phyloP scores from a whole-genome alignment of 2,888 invertebrate genomes.

The Eurois occulta region DNA sequence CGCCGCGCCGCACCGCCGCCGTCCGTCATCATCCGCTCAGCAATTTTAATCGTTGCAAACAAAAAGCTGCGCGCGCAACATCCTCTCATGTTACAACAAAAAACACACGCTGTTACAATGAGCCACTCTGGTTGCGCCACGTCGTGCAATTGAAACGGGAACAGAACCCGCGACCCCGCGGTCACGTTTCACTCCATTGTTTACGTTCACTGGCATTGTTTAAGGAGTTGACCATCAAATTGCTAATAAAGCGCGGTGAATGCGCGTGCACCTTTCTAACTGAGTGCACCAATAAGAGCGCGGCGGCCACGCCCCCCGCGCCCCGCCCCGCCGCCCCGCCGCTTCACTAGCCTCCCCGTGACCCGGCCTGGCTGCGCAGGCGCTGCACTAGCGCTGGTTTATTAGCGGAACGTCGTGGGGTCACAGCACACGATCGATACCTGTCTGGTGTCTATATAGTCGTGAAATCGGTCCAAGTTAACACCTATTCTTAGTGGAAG shows the following conservation, averaged over 20 bases:
- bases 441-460: constrained; percentile 45
- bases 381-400: constrained; percentile 55
- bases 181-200: constrained; percentile 81
- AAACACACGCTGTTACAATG: constrained; percentile 48
- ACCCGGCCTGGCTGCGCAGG: constrained; percentile 41
- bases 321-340: constrained; percentile 54
- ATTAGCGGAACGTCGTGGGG: constrained; percentile 59
- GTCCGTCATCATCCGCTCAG: constrained; percentile 41
- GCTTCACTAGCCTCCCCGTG: constrained; percentile 51
- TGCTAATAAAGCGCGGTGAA: constrained; percentile 66
- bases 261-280: constrained; percentile 69
- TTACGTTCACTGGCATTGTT: constrained; percentile 70
- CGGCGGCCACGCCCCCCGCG: constrained; percentile 65
- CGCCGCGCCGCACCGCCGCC: constrained; percentile 6
- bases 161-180: constrained; percentile 69
- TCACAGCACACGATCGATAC: constrained; percentile 63
- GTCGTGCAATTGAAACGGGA: constrained; percentile 70
- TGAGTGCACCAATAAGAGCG: constrained; percentile 63
- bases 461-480: constrained; percentile 48
- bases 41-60: constrained; percentile 65
- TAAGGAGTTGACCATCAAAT: constrained; percentile 69
- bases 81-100: constrained; percentile 69
- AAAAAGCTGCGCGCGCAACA: constrained; percentile 65
- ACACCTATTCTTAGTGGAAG: constrained; percentile 49
- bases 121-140: constrained; percentile 61